These are phyloP conservation scores for Xestia rhomboidea DNA, from an alignment of 2,888 invertebrate genomes.

Conservation along the genomic window DNA sequence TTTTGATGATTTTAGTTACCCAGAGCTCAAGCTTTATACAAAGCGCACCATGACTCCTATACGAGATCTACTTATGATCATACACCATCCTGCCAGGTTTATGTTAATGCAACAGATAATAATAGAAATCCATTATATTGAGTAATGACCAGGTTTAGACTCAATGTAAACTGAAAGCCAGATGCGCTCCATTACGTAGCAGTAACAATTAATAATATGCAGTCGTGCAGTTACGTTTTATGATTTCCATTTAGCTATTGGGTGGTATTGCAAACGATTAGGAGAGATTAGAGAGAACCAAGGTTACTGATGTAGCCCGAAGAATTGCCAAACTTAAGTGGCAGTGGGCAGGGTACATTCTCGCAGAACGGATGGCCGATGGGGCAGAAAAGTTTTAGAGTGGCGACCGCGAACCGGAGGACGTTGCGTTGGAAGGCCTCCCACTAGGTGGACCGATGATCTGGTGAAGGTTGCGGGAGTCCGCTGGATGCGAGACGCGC, in stretches of 20 bases:
- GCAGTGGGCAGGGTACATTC: no score
- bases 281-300: neutral
- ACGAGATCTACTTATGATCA: neutral
- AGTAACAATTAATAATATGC: conserved; percentile 39
- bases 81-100: neutral
- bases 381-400: no score
- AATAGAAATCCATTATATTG: conserved; percentile 53
- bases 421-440: no score
- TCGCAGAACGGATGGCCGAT: no score
- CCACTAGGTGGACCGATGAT: no score
- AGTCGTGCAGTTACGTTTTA: conserved; percentile 32
- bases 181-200: conserved; percentile 43
- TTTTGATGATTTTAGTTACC: neutral
- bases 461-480: no score
- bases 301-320: no score
- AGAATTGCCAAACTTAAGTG: no score
- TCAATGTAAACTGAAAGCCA: conserved; percentile 50
- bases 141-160: conserved; percentile 48
- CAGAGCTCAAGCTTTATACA: neutral
- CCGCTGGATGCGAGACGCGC: no score
- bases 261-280: conserved; percentile 9
- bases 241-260: conserved; percentile 20
- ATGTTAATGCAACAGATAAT: conserved; percentile 44
- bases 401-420: no score
- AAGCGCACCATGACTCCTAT: neutral